Base-by-base conservation (phyloP, 2,888 invertebrate species). In the Cantharis rustica region DNA sequence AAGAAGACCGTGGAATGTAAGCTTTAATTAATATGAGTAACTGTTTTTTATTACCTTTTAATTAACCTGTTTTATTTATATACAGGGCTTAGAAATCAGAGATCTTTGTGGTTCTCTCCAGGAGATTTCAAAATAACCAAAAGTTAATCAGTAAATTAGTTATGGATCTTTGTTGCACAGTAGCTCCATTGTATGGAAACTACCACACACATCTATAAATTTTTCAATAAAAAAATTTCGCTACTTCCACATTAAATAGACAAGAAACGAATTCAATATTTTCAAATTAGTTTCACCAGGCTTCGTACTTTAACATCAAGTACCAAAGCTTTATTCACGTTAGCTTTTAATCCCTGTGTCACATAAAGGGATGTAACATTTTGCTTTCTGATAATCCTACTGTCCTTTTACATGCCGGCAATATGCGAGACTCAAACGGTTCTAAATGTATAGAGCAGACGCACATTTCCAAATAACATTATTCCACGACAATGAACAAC, bases 81-180 rank as follows among this genome's bases (percentile, higher is more conserved):
- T n/a, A 47, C 47, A 47, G 47, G 47, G 47, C n/a, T 47, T 47
- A 47, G n/a, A 47, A 47, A 47, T 47, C n/a, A 47, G 47, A n/a
- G n/a, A 47, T 9, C 47, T 47, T 47, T 47, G 47, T 47, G n/a
- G 7, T 47, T 5, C 47, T 47, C 47, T 47, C n/a, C 47, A 47
- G 47, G 47, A n/a, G 47, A n/a, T 47, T 47, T 47, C 47, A 47
- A 47, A 47, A 47, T 47, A 47, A 47, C 47, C 47, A 47, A 47
- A 83, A 85, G 83, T 84, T 86, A 86, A 86, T 86, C 85, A 86
- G 85, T 85, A 85, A 86, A 86, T 86, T 86, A 84, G 86, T 85
- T 85, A 86, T 84, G 86, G 86, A 83, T 66, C 84, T 84, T 84
- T 84, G 85, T 84, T 82, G 83, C 83, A 82, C 85, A 82, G 85